These are phyloP conservation scores for Pipra filicauda DNA, from an alignment of 2,113 vertebrate genomes.

Conservation along the genomic window DNA sequence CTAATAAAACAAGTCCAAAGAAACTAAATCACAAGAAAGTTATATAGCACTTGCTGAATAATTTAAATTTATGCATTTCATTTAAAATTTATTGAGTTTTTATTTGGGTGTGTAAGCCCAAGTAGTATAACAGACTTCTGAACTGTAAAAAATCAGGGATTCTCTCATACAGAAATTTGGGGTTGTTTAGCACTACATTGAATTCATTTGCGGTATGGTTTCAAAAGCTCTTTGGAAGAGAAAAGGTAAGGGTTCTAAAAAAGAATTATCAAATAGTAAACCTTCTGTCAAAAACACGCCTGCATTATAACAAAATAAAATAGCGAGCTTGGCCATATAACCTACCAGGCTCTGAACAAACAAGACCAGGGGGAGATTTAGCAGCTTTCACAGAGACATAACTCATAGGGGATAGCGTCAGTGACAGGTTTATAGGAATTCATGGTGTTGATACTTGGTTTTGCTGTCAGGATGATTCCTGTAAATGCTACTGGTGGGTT, in stretches of 20 bases:
- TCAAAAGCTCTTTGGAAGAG: neutral
- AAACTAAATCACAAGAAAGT: neutral
- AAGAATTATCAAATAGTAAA: neutral
- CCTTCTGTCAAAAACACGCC: neutral
- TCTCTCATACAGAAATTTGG: neutral
- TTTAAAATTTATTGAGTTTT: neutral
- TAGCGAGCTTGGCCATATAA: neutral
- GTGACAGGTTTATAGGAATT: conserved; percentile 77
- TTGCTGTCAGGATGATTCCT: conserved; percentile 70
- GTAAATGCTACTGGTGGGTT: conserved; percentile 56
- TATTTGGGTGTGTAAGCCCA: neutral
- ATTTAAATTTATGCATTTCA: neutral
- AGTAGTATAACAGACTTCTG: neutral
- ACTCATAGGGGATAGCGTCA: conserved; percentile 62
- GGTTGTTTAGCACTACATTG: neutral
- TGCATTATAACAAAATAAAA: neutral
- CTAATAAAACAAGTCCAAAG: neutral
- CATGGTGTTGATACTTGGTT: conserved; percentile 64
- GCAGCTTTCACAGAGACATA: conserved; percentile 40
- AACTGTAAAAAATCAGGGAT: neutral
- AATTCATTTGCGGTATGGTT: neutral
- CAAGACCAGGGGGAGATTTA: neutral
- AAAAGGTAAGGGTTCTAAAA: neutral
- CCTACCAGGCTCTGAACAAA: neutral
- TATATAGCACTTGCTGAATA: neutral